Conservation (phyloP, 2,797 vertebrate genomes). For the Aselliscus stoliczkanus region DNA sequence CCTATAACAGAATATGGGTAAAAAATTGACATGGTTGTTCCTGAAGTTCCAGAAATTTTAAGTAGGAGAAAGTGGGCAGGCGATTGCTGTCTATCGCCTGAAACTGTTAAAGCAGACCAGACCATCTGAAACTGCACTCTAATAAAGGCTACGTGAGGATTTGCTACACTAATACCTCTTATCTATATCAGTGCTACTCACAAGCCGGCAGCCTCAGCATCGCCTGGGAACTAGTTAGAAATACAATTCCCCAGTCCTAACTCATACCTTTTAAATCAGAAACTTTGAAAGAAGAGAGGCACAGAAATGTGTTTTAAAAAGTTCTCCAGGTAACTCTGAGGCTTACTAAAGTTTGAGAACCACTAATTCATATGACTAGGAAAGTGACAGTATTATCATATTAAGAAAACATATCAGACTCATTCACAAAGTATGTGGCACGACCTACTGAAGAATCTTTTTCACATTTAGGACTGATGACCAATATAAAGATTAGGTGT, state of each 20-base stretch:
- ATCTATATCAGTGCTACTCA: neutral
- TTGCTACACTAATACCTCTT: neutral
- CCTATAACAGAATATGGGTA: neutral
- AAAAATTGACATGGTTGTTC: neutral
- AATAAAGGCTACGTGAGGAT: neutral
- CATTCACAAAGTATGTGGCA: neutral
- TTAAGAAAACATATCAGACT: neutral
- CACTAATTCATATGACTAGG: neutral
- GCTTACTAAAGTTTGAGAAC: neutral
- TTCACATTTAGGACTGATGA: neutral
- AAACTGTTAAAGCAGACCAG: neutral
- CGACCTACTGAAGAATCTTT: neutral
- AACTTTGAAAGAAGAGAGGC: neutral
- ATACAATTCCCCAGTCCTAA: neutral
- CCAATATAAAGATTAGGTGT: neutral
- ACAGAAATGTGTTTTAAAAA: neutral
- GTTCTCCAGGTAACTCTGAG: neutral
- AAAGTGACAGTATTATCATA: neutral
- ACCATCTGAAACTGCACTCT: neutral
- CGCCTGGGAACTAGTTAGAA: neutral
- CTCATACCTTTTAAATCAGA: neutral
- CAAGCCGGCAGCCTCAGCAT: neutral
- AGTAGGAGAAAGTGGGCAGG: neutral
- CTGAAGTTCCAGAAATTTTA: neutral
- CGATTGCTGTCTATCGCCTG: neutral